Evolutionary conservation across 2,113 vertebrate species (phyloP).

Genomic region (Psammodynastes pulverulentus): DNA sequence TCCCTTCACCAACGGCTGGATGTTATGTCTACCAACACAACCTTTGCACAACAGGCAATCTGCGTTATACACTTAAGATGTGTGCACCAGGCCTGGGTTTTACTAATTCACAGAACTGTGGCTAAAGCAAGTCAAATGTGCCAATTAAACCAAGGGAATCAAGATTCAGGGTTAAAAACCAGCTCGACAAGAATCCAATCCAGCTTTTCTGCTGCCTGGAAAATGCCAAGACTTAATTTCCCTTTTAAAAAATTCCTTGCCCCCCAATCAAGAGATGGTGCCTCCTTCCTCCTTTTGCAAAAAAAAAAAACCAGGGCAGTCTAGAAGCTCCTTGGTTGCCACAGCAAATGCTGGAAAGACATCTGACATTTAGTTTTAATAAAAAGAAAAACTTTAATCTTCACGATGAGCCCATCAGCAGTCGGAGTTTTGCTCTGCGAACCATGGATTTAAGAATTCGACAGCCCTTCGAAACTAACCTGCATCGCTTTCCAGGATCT

Average conservation of each 20-base stretch:
- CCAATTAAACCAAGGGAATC: neutral
- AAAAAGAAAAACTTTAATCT: slow-evolving; percentile 24
- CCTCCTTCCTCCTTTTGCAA: neutral
- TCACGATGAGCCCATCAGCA: slow-evolving; percentile 43
- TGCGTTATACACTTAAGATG: rapidly evolving
- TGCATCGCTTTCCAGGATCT: slow-evolving; percentile 8
- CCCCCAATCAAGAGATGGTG: too few relatives aligned
- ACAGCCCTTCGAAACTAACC: slow-evolving; percentile 28
- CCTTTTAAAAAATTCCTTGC: neutral
- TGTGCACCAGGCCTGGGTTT: neutral
- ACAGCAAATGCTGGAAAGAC: rapidly evolving
- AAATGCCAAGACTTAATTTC: neutral
- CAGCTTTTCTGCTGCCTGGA: neutral
- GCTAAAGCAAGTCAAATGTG: neutral
- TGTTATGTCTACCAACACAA: neutral
- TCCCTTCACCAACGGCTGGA: neutral
- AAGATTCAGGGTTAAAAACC: neutral
- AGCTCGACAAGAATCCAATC: neutral
- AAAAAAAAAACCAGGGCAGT: neutral
- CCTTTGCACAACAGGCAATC: neutral
- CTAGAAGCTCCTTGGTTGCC: neutral
- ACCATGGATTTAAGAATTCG: slow-evolving; percentile 25
- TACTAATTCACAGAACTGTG: neutral
- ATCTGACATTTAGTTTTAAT: slow-evolving; percentile 52
- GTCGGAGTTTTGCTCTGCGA: slow-evolving; percentile 55